Evolutionary conservation across 1,140 invertebrate genomes (phyloP).

Genomic region (Trichogramma pretiosum): DNA sequence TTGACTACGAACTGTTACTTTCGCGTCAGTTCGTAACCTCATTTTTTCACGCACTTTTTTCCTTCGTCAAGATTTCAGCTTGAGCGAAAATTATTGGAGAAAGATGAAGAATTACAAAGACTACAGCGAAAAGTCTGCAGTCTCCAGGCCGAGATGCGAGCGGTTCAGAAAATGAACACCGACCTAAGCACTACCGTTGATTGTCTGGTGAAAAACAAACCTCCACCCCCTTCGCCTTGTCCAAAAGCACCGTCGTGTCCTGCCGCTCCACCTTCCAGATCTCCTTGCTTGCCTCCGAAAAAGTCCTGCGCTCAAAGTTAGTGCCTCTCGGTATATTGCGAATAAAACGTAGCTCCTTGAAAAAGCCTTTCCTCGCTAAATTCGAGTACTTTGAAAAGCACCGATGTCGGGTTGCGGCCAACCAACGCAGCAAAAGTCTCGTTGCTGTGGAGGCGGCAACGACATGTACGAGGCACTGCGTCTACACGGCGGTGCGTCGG

Average conservation of each 20-base stretch:
- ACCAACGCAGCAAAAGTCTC: not conserved
- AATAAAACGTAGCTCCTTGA: too few species aligned
- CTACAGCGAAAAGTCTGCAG: constrained; percentile 42
- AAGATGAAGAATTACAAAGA: constrained; percentile 41
- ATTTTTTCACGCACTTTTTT: not conserved
- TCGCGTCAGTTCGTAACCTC: not conserved
- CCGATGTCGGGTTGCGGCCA: too few species aligned
- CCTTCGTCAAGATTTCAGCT: constrained; percentile 41
- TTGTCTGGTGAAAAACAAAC: constrained; percentile 24
- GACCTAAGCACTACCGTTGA: constrained; percentile 31
- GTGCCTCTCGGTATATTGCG: too few species aligned
- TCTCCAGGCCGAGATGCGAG: constrained; percentile 42
- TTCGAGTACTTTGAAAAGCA: too few species aligned
- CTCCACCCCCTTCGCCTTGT: constrained; percentile 8
- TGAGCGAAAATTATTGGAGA: constrained; percentile 43
- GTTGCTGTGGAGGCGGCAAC: not conserved
- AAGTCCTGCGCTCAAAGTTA: too few species aligned
- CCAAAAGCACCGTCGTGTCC: constrained; percentile 3
- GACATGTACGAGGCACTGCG: not conserved
- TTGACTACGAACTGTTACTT: not conserved
- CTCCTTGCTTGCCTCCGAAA: constrained; percentile 3
- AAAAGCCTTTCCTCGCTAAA: too few species aligned
- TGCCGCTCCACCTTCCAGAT: not conserved
- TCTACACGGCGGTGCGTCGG: not conserved
- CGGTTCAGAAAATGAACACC: constrained; percentile 34